These are phyloP conservation scores for Otis tarda DNA, from an alignment of 2,113 vertebrate species.

Conservation along the genomic window DNA sequence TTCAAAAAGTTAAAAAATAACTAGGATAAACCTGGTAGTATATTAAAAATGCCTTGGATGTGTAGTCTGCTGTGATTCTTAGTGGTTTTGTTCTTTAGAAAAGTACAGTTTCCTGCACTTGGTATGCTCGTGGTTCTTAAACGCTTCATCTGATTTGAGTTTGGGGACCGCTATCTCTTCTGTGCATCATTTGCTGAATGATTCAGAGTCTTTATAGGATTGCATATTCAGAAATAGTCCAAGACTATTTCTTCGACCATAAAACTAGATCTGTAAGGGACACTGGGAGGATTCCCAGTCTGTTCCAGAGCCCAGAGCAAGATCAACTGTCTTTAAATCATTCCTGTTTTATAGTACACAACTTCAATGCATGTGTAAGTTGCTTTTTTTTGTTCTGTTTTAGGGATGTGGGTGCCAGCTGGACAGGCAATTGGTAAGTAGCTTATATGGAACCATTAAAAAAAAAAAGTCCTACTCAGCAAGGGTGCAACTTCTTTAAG, in stretches of 20 bases:
- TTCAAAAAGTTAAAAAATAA: neutral
- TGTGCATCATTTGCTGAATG: neutral
- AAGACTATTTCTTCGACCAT: neutral
- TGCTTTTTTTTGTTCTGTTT: conserved; percentile 28
- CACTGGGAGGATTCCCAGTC: neutral
- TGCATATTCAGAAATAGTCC: neutral
- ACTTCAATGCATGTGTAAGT: neutral
- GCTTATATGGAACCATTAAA: neutral
- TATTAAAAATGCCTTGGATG: neutral
- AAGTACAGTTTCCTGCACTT: neutral
- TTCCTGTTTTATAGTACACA: accelerated
- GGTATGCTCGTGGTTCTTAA: neutral
- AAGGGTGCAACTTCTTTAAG: neutral
- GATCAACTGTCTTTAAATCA: neutral
- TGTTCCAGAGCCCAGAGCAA: neutral
- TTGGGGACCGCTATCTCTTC: neutral
- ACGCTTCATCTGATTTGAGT: neutral
- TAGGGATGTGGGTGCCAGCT: conserved; percentile 98
- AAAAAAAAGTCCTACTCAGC: neutral
- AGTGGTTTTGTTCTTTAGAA: neutral
- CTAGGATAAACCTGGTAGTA: neutral
- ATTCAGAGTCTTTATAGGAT: neutral
- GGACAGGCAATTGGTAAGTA: conserved; percentile 95
- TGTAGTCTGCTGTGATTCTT: neutral
- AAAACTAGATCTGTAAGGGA: neutral